Evolutionary conservation across 2,797 vertebrate species (phyloP).

Genomic region (Pterois miles): DNA sequence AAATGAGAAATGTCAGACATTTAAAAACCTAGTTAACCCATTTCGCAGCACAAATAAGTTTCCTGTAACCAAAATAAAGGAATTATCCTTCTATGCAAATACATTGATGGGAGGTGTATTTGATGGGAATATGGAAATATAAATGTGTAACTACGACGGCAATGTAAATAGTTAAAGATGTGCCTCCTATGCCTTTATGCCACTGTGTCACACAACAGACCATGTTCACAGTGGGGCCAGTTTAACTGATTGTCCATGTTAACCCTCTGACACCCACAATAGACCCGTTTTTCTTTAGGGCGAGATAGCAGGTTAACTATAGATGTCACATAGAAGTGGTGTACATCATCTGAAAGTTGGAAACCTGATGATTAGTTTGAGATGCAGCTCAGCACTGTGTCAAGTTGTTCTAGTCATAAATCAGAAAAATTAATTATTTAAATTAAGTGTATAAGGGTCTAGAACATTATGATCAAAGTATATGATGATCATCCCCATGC

Average conservation of each 20-base stretch:
- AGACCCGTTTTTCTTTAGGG: no score
- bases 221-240: neutral
- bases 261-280: no score
- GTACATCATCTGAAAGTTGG: no score
- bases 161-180: neutral
- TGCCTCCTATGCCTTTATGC: neutral
- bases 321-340: no score
- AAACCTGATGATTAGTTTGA: no score
- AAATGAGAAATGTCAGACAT: constrained; percentile 25
- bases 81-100: neutral
- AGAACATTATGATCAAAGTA: no score
- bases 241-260: constrained; percentile 5
- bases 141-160: neutral
- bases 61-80: neutral
- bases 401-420: no score
- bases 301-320: no score
- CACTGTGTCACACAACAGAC: neutral
- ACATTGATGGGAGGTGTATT: neutral
- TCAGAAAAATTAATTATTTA: no score
- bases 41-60: constrained; percentile 7
- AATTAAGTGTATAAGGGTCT: no score
- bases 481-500: no score
- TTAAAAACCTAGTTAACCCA: constrained; percentile 8
- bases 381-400: no score
- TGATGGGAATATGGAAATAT: neutral